Evolutionary conservation across 2,888 invertebrate species (phyloP).

Genomic region (Athrips mouffetella): DNA sequence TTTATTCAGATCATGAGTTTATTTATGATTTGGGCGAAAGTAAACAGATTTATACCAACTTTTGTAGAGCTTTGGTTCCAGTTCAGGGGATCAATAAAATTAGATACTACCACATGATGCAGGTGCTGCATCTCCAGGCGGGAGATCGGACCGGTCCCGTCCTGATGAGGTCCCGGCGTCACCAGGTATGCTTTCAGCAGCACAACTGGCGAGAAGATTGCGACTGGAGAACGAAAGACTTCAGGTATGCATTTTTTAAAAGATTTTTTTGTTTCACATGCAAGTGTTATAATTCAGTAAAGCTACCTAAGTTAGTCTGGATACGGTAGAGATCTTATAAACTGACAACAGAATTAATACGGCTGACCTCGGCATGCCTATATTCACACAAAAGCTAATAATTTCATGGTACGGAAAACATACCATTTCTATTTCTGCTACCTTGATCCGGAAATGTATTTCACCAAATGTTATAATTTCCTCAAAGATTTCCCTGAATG

Average conservation of each 20-base stretch:
- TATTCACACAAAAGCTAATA: too few species aligned
- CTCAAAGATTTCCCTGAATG: neutral
- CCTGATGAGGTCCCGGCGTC: constrained; percentile 71
- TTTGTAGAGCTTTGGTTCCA: neutral
- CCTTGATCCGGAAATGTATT: too few species aligned
- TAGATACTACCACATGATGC: constrained; percentile 23
- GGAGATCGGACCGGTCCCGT: constrained; percentile 67
- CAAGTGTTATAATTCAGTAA: too few species aligned
- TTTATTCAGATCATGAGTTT: too few species aligned
- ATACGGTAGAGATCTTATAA: too few species aligned
- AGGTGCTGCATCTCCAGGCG: constrained; percentile 68
- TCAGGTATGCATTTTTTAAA: constrained; percentile 45
- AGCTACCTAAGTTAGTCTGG: neutral
- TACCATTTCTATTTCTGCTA: too few species aligned
- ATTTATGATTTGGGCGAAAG: neutral
- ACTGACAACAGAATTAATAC: too few species aligned
- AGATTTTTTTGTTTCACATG: too few species aligned
- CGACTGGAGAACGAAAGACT: constrained; percentile 88
- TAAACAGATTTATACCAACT: neutral
- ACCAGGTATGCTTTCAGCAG: constrained; percentile 75
- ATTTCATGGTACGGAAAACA: too few species aligned
- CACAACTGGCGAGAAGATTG: constrained; percentile 80
- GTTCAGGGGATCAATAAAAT: too few species aligned
- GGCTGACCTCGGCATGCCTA: too few species aligned
- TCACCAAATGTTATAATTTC: neutral